Base-by-base conservation (phyloP, 2,797 vertebrate species). In the Spondyliosoma cantharus region DNA sequence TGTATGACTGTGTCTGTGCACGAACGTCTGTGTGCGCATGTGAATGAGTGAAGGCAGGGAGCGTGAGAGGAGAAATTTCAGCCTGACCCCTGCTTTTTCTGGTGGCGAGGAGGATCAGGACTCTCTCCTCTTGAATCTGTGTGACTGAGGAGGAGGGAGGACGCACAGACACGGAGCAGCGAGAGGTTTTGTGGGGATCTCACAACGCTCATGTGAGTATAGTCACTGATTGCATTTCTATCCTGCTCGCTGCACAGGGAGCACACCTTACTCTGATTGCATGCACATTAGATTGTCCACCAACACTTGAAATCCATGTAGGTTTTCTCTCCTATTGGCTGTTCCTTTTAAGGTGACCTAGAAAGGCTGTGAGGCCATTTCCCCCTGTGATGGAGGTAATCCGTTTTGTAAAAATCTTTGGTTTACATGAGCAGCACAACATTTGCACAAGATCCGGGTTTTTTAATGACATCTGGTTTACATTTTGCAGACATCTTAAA, bases 131-230 rank as follows among this genome's bases (percentile, higher is more conserved):
- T 73, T 19, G 43, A 67, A 82, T 76, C 77, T 73, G 71, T 74
- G 82, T 64, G 76, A 78, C 75, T 29, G 78, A 80, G 46, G 59
- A 88, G 68, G 24, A 82, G 52, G 77, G 24, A 89, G 77, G 80
- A 89, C 74, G 8, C 61, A 19, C 75, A 58, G 45, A 48, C 63
- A 78, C 66, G 3, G 63, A 80, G 27, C 75, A 71, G 61, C 49
- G 0, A 73, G 79, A 77, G 80, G 49, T 62, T 86, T 58, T 69
- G 29, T 67, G 78, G 62, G 81, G 71, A 87, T 86, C 83, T 76
- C 59, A 42, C 53, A 46, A 48, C 54, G 54, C 84, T 88, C 81
- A 87, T 86, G 93, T 95, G 86, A 94, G 93, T 94, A 90, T 54
- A 46, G 25, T 20, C 50, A 11, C 53, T 54, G 71, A 48, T 61